phyloP scores from a whole-genome alignment of 2,888 invertebrate species.

The Campoplex nolae region DNA sequence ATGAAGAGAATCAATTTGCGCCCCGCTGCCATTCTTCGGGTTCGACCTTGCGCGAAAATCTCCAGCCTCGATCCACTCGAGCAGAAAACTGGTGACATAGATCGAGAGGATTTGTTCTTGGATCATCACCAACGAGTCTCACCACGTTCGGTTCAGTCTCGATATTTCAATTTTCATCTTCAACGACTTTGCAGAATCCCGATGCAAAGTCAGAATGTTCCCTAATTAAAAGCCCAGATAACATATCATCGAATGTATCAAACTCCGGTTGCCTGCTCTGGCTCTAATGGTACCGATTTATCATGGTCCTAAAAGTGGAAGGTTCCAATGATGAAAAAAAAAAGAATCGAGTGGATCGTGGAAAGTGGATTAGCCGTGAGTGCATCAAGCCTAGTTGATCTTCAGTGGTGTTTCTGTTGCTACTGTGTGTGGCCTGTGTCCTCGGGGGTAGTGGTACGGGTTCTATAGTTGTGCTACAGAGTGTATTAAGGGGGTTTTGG shows the following conservation, averaged over 20 bases:
- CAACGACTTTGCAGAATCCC: neutral
- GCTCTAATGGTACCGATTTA: neutral
- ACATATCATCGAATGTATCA: neutral
- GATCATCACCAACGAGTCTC: conserved; percentile 17
- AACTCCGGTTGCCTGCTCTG: neutral
- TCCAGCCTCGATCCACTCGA: conserved; percentile 72
- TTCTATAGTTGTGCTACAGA: conserved; percentile 32
- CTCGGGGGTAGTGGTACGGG: neutral
- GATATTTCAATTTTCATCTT: conserved; percentile 1
- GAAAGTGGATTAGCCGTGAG: conserved; percentile 48
- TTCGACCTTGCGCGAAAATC: conserved; percentile 76
- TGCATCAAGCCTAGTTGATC: conserved; percentile 37
- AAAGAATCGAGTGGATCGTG: conserved; percentile 31
- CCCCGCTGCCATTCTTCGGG: conserved; percentile 75
- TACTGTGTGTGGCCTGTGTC: conserved; percentile 41
- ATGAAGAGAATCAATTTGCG: conserved; percentile 71
- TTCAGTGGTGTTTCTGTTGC: conserved; percentile 50
- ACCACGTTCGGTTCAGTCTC: neutral
- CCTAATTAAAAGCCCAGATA: neutral
- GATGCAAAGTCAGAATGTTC: neutral
- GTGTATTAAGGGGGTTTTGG: conserved; percentile 74
- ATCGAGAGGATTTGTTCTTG: conserved; percentile 77
- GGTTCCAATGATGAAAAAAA: neutral
- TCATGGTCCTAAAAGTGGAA: neutral
- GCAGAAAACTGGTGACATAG: conserved; percentile 80